Evolutionary conservation across 2,888 invertebrate genomes (phyloP).

Genomic region (Melolontha melolontha): DNA sequence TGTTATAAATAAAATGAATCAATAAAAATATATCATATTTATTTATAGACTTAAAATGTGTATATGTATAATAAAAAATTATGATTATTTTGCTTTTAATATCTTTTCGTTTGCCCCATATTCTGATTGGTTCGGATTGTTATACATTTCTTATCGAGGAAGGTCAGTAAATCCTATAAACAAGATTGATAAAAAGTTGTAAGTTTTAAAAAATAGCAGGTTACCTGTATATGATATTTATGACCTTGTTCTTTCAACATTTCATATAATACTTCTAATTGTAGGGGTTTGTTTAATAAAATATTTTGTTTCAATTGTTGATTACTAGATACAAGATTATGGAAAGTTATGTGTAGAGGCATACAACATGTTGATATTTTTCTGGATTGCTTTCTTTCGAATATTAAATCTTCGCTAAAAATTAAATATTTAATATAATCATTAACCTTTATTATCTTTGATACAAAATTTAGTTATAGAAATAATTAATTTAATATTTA

Average conservation of each 20-base stretch:
- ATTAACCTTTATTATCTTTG: no score
- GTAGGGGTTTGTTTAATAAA: conserved; percentile 74
- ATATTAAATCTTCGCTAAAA: conserved; percentile 56
- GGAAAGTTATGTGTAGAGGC: conserved; percentile 77
- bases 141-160: conserved; percentile 77
- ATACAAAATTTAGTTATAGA: no score
- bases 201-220: conserved; percentile 25
- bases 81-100: conserved; percentile 10
- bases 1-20: neutral
- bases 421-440: no score
- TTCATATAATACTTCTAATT: conserved; percentile 73
- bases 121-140: conserved; percentile 65
- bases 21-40: neutral
- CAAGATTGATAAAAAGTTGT: conserved; percentile 40
- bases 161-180: conserved; percentile 74
- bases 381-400: conserved; percentile 60
- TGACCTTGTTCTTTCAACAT: conserved; percentile 72
- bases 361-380: conserved; percentile 69
- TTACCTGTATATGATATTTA: conserved; percentile 76
- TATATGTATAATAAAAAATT: conserved; percentile 2
- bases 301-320: conserved; percentile 71
- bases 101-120: conserved; percentile 26
- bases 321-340: conserved; percentile 73
- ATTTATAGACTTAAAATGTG: neutral
- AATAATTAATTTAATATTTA: no score